A percentile compares a stretch with the other conserved stretches of the same genome.
These are phyloP conservation scores for Oeneis ivallda DNA, from an alignment of 2,888 invertebrate species.

Conservation along the genomic window DNA sequence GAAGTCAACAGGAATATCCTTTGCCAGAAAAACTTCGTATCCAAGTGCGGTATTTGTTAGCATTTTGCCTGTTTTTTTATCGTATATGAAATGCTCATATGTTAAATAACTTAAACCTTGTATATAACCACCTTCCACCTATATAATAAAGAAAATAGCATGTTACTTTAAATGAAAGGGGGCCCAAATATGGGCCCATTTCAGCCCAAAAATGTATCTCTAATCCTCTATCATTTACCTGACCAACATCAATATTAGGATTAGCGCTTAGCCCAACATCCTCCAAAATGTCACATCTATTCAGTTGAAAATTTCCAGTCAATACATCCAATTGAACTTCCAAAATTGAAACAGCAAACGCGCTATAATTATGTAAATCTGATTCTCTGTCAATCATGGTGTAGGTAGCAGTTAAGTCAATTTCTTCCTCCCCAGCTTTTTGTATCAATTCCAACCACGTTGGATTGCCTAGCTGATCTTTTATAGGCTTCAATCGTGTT, in stretches of 20 bases:
- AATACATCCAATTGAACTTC: slow-evolving; percentile 87
- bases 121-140: slow-evolving; percentile 87
- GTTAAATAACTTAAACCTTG: slow-evolving; percentile 87
- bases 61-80: slow-evolving; percentile 82
- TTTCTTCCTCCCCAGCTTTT: slow-evolving; percentile 74
- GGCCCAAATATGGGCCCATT: background rate
- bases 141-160: slow-evolving; percentile 24
- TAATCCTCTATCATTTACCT: slow-evolving; percentile 66
- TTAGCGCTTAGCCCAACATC: slow-evolving; percentile 86
- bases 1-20: slow-evolving; percentile 86
- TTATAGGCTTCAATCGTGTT: slow-evolving; percentile 80
- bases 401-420: slow-evolving; percentile 83
- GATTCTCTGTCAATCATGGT: slow-evolving; percentile 82
- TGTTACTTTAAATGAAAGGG: background rate
- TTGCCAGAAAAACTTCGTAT: slow-evolving; percentile 85
- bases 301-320: slow-evolving; percentile 84
- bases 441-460: slow-evolving; percentile 82
- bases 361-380: slow-evolving; percentile 77
- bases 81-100: slow-evolving; percentile 84
- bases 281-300: slow-evolving; percentile 84
- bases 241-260: slow-evolving; percentile 85
- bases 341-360: slow-evolving; percentile 82
- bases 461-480: slow-evolving; percentile 67
- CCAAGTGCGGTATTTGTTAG: slow-evolving; percentile 86
- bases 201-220: background rate